Base-by-base conservation (phyloP, 2,113 vertebrate species). In the Halcyon senegalensis region DNA sequence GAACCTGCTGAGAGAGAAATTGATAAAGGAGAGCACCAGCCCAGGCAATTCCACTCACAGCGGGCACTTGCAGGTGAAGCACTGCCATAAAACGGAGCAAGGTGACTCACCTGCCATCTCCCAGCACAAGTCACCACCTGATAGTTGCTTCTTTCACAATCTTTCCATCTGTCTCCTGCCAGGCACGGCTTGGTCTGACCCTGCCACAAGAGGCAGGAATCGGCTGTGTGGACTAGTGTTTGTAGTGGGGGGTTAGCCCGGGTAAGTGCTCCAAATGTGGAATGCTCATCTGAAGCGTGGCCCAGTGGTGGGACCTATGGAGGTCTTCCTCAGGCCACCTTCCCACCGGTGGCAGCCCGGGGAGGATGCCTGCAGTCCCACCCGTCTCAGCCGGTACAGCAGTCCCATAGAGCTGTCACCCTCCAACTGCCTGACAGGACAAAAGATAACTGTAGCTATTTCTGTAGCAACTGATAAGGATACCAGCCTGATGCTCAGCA, bases 1-100 rank as follows among this genome's bases (percentile, higher is more conserved):
- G 43, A 87, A 64, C 94, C 93, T 93, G 94, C 94, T 81, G 87
- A 48, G 94, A 94, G 89, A 2, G 16, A 96, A 90, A 94, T 88
- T 90, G 89, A 72, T 87, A 82, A 86, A 88, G 59, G 46, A 41
- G 41, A 75, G 80, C 51, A 51, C 43, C 66, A 84, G 95, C 68
- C 90, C 89, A 82, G 72, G 85, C 95, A 96, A 92, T 95, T 94
- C 92, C 81, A 24, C 31, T 77, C 96, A 89, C 92, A 93, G 96
- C 56, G 3, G 88, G 94, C 78, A 77, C 87, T 89, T 77, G 77
- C 56, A 73, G 90, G 95, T 89, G 55, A 96, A 95, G 70, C 70
- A 39, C 79, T 44, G 46, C 55, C 48, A 12, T 78, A 88, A 92
- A 88, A 87, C 58, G 59, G 73, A 85, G 76, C 84, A 46, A 79